These are phyloP conservation scores for Apostichopus parvimensis DNA, from an alignment of 35 echinoderm and acorn worm species.

Conservation along the genomic window DNA sequence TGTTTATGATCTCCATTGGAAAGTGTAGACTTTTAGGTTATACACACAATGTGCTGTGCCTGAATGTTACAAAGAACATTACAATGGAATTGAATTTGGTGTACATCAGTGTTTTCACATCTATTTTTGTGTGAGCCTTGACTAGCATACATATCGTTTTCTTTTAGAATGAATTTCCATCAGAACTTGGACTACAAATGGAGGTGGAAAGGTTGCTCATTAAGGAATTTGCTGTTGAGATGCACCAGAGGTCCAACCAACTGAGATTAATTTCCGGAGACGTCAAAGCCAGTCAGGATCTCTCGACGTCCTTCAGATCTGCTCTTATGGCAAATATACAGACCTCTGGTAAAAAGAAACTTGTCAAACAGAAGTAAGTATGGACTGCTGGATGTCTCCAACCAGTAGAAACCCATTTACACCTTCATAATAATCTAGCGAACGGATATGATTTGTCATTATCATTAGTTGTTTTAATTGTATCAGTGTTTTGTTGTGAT, in stretches of 20 bases:
- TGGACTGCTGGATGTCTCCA: too few relatives aligned
- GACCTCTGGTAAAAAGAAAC: conserved; percentile 76
- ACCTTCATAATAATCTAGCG: too few relatives aligned
- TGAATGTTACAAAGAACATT: too few relatives aligned
- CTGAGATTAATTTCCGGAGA: background rate
- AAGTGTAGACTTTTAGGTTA: too few relatives aligned
- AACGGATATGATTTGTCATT: too few relatives aligned
- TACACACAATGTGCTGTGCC: too few relatives aligned
- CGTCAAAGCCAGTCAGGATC: background rate
- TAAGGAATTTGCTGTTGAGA: conserved; percentile 88
- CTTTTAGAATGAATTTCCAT: conserved; percentile 90
- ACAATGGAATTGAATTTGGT: too few relatives aligned
- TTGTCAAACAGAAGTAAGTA: conserved; percentile 80
- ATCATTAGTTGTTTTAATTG: too few relatives aligned
- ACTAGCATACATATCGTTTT: background rate
- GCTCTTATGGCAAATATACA: conserved; percentile 57
- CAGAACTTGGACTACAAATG: conserved; percentile 93
- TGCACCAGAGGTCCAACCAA: conserved; percentile 60
- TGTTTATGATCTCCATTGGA: too few relatives aligned
- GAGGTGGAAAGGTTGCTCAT: conserved; percentile 90
- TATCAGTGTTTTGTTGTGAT: too few relatives aligned
- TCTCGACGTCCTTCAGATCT: conserved; percentile 3
- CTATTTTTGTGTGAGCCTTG: background rate
- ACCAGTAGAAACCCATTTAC: too few relatives aligned
- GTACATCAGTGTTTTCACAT: too few relatives aligned